phyloP scores from a whole-genome alignment of 1,140 invertebrate genomes.

The Conopomorpha cramerella region DNA sequence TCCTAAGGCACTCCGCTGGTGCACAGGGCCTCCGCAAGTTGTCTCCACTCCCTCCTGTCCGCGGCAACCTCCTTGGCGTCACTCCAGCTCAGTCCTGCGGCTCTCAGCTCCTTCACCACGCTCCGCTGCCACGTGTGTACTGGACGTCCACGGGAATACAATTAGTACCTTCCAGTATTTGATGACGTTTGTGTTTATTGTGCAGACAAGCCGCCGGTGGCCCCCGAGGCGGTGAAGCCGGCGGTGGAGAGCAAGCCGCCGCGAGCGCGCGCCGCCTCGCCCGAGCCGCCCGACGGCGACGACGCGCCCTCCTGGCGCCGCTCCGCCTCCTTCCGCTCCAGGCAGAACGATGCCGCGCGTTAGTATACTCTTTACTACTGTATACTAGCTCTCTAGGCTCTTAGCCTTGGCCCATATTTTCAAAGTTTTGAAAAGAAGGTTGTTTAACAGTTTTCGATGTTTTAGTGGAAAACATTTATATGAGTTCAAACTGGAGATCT shows the following conservation, averaged over 20 bases:
- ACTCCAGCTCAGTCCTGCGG: no score
- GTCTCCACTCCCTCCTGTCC: no score
- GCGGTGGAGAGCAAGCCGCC: conserved; percentile 55
- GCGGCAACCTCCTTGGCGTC: no score
- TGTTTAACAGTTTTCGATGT: no score
- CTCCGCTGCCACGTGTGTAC: no score
- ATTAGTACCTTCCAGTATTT: no score
- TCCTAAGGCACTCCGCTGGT: no score
- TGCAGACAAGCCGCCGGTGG: conserved; percentile 51
- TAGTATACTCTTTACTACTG: conserved; percentile 11
- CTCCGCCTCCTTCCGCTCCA: conserved; percentile 31
- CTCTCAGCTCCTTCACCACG: background rate
- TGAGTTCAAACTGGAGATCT: background rate
- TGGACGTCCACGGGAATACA: no score
- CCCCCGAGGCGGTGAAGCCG: conserved; percentile 66
- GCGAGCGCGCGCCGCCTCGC: conserved; percentile 31
- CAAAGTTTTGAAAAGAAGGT: no score
- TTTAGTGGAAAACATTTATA: background rate
- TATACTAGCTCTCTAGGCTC: no score
- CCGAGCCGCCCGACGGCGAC: conserved; percentile 20
- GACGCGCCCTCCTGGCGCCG: conserved; percentile 40
- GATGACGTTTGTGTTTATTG: background rate
- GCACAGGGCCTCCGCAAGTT: no score
- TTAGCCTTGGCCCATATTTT: no score
- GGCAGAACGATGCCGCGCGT: conserved; percentile 28